Conservation (phyloP, 2,797 vertebrate genomes). For the Tenualosa ilisha region DNA sequence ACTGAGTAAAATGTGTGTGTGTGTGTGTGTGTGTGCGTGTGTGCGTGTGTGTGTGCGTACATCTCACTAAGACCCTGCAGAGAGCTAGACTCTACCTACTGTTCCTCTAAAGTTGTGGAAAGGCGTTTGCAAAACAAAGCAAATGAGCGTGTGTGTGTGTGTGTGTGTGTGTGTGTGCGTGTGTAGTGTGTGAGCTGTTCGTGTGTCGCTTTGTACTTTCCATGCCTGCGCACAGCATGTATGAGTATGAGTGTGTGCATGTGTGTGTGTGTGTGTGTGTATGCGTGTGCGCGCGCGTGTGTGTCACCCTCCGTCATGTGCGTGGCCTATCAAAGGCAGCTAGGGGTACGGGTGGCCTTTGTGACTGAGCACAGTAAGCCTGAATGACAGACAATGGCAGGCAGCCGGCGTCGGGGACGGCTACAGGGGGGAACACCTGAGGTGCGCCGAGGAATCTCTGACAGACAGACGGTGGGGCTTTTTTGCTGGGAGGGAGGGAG, state of each 20-base stretch:
- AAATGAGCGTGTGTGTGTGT: background rate
- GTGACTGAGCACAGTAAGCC: conserved; percentile 40
- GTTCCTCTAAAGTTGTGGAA: background rate
- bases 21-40: no score
- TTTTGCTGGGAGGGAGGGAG: background rate
- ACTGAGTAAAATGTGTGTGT: background rate
- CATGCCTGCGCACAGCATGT: background rate
- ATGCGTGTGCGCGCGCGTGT: no score
- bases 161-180: background rate
- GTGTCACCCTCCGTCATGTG: conserved; percentile 39
- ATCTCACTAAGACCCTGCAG: no score
- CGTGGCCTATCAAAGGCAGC: conserved; percentile 51
- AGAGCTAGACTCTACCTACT: background rate
- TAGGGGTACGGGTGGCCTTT: conserved; percentile 21
- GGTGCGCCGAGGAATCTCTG: conserved; percentile 47
- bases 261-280: background rate
- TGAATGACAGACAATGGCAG: conserved; percentile 48
- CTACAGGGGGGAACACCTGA: conserved; percentile 47
- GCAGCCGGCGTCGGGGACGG: background rate
- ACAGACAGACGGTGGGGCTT: conserved; percentile 41
- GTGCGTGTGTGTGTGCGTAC: conserved; percentile 32
- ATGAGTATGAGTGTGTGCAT: background rate
- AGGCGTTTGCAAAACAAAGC: background rate
- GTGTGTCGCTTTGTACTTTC: background rate
- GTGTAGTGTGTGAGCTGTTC: background rate